Conservation (phyloP, 2,888 invertebrate species). For the Candidula unifasciata region DNA sequence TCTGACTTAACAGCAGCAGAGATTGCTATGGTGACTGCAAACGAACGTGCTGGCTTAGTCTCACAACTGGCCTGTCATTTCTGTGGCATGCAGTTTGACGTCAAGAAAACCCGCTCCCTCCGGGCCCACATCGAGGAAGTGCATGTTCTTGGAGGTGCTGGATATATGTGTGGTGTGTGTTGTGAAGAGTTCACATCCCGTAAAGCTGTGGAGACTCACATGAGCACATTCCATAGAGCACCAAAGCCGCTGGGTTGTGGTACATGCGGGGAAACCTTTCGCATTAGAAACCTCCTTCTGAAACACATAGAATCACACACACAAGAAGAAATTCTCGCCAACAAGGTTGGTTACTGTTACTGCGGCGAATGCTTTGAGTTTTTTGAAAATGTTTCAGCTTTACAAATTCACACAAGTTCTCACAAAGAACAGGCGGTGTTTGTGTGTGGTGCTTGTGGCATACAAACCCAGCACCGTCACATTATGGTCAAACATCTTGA, state of each 20-base stretch:
- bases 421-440: constrained; percentile 47
- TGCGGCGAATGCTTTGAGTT: constrained; percentile 53
- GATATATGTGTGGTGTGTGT: constrained; percentile 52
- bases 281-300: constrained; percentile 43
- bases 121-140: constrained; percentile 52
- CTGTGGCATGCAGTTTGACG: constrained; percentile 52
- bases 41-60: constrained; percentile 49
- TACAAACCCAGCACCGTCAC: constrained; percentile 50
- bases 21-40: constrained; percentile 46
- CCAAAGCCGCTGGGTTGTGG: constrained; percentile 51
- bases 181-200: constrained; percentile 53
- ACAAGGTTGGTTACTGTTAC: constrained; percentile 49
- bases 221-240: constrained; percentile 50
- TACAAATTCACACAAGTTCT: constrained; percentile 45
- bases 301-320: constrained; percentile 50
- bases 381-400: constrained; percentile 45
- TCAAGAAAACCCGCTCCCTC: constrained; percentile 48
- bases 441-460: constrained; percentile 51
- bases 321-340: constrained; percentile 39
- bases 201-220: constrained; percentile 53
- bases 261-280: constrained; percentile 50
- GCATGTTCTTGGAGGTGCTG: constrained; percentile 50
- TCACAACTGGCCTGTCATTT: constrained; percentile 50
- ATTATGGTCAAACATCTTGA: constrained; percentile 52
- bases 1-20: constrained; percentile 47